Evolutionary conservation across 2,888 invertebrate genomes (phyloP).

Genomic region (Agrochola macilenta): DNA sequence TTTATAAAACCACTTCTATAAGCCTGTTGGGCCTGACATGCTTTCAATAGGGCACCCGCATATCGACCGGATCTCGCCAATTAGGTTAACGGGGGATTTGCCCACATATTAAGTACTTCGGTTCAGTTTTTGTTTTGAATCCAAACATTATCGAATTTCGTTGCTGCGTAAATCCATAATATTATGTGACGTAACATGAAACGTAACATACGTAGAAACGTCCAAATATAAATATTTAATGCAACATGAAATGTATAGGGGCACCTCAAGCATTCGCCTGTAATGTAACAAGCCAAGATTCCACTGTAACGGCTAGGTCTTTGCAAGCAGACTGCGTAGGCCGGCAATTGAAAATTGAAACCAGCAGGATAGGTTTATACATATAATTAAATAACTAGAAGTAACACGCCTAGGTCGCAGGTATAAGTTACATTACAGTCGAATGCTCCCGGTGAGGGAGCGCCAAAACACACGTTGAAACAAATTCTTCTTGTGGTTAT

Average conservation of each 20-base stretch:
- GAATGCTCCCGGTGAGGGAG: background rate
- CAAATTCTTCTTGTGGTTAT: background rate
- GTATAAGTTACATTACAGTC: background rate
- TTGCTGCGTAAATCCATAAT: background rate
- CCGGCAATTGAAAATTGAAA: too few species aligned
- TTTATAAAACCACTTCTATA: conserved; percentile 30
- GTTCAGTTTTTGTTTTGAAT: conserved; percentile 42
- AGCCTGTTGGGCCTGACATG: conserved; percentile 24
- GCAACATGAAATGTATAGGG: background rate
- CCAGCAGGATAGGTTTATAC: too few species aligned
- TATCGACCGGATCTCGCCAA: conserved; percentile 57
- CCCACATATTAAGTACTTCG: conserved; percentile 15
- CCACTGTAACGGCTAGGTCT: background rate
- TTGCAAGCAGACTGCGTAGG: background rate
- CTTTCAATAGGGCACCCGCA: conserved; percentile 46
- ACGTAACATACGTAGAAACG: background rate
- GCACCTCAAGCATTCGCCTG: background rate
- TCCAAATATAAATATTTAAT: background rate
- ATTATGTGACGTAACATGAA: background rate
- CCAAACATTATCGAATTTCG: conserved; percentile 24
- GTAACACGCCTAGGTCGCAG: background rate
- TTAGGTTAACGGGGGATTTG: conserved; percentile 56
- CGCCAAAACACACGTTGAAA: background rate
- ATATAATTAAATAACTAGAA: too few species aligned
- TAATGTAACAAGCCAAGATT: background rate